A percentile compares a stretch with the other conserved stretches of the same genome.
Conservation (phyloP, 1,140 invertebrate genomes). For the Sminthurinus signatus region DNA sequence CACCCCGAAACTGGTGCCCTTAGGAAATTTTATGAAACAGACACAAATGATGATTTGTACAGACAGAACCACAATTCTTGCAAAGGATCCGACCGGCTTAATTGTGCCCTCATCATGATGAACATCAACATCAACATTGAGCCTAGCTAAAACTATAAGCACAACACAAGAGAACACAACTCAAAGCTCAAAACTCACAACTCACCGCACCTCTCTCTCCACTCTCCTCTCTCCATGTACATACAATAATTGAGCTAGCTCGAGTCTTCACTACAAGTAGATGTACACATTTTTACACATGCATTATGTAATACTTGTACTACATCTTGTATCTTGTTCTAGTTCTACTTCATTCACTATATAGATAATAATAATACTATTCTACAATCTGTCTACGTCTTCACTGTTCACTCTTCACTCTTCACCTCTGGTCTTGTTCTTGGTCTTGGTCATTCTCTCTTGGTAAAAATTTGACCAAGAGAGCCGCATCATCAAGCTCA, state of each 20-base stretch:
- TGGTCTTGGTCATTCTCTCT: not conserved
- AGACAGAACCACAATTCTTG: constrained; percentile 31
- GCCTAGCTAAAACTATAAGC: constrained; percentile 10
- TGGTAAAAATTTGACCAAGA: constrained; percentile 4
- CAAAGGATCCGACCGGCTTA: constrained; percentile 31
- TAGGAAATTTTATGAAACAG: constrained; percentile 30
- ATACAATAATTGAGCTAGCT: constrained; percentile 20
- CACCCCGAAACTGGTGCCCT: constrained; percentile 24
- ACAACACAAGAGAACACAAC: no score
- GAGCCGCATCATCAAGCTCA: constrained; percentile 9
- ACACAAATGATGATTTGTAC: constrained; percentile 41
- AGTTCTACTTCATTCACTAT: no score
- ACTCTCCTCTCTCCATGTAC: no score
- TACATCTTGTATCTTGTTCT: no score
- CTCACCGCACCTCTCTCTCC: constrained; percentile 16
- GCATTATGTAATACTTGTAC: no score
- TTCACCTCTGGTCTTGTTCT: no score
- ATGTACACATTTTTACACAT: no score
- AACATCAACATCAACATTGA: constrained; percentile 31
- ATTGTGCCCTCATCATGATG: constrained; percentile 31
- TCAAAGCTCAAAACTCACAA: no score
- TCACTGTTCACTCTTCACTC: no score
- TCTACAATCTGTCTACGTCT: no score
- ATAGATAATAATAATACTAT: no score
- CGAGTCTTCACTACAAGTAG: no score